Percentiles rank a stretch among this genome's conserved stretches.
Conservation (phyloP, 2,113 vertebrate genomes). For the Sander vitreus region DNA sequence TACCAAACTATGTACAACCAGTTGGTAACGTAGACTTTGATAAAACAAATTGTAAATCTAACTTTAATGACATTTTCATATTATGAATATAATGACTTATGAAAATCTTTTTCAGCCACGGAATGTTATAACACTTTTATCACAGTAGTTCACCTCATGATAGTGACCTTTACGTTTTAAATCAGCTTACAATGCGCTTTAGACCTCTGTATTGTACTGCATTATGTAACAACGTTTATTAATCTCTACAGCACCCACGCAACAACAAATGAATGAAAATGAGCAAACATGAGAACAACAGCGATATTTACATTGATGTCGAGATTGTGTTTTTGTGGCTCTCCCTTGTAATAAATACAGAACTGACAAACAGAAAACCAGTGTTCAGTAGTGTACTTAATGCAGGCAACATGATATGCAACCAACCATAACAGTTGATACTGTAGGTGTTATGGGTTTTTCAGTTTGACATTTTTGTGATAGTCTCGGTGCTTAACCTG, state of each 20-base stretch:
- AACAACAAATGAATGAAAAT: too few species aligned
- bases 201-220: constrained; percentile 8
- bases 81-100: too few species aligned
- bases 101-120: not conserved
- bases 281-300: constrained; percentile 11
- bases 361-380: constrained; percentile 48
- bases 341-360: constrained; percentile 37
- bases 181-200: constrained; percentile 22
- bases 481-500: constrained; percentile 47
- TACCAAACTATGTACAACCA: not conserved
- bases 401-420: constrained; percentile 65
- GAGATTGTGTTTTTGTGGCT: constrained; percentile 24
- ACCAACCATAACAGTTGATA: constrained; percentile 66
- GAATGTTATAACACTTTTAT: constrained; percentile 13
- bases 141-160: constrained; percentile 10
- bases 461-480: constrained; percentile 62
- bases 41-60: not conserved
- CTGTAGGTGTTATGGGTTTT: constrained; percentile 54
- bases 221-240: constrained; percentile 20
- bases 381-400: constrained; percentile 53
- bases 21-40: not conserved
- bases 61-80: not conserved
- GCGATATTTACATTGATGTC: constrained; percentile 31
- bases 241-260: constrained; percentile 32
- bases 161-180: constrained; percentile 32